These are phyloP conservation scores for Listronotus bonariensis DNA, from an alignment of 1,140 invertebrate genomes.

Conservation along the genomic window DNA sequence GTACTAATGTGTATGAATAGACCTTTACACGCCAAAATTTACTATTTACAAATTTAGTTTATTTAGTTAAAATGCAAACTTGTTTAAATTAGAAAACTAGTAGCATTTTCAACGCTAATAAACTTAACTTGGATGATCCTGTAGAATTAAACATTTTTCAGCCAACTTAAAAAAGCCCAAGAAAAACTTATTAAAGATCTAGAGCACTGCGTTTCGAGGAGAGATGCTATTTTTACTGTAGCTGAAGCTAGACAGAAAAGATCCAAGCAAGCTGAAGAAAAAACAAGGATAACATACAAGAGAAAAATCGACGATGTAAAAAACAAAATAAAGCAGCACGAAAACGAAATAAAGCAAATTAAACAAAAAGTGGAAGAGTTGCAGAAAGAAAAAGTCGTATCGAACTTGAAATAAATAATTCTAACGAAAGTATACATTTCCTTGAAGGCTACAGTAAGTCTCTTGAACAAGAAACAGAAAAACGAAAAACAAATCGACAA, in stretches of 20 bases:
- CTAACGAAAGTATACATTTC: conserved; percentile 40
- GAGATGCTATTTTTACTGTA: conserved; percentile 68
- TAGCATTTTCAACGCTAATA: no score
- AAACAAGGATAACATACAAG: conserved; percentile 51
- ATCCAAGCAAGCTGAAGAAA: conserved; percentile 40
- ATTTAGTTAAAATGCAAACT: no score
- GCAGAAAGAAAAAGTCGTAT: conserved; percentile 40
- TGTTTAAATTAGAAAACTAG: no score
- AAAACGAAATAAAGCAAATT: conserved; percentile 52
- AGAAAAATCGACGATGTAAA: conserved; percentile 62
- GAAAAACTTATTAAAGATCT: conserved; percentile 77
- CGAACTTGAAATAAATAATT: conserved; percentile 30
- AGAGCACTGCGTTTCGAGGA: conserved; percentile 72
- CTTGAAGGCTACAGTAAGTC: conserved; percentile 19
- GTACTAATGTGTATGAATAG: no score
- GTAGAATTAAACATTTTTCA: no score
- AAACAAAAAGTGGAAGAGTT: conserved; percentile 51
- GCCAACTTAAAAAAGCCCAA: conserved; percentile 71
- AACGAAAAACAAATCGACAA: conserved; percentile 57
- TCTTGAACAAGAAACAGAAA: conserved; percentile 54
- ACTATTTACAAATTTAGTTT: no score
- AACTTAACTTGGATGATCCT: no score
- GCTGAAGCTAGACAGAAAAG: conserved; percentile 63
- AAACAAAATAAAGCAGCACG: conserved; percentile 61
- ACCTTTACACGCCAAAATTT: no score